Evolutionary conservation across 2,113 vertebrate genomes (phyloP).

Genomic region (Gopherus flavomarginatus): DNA sequence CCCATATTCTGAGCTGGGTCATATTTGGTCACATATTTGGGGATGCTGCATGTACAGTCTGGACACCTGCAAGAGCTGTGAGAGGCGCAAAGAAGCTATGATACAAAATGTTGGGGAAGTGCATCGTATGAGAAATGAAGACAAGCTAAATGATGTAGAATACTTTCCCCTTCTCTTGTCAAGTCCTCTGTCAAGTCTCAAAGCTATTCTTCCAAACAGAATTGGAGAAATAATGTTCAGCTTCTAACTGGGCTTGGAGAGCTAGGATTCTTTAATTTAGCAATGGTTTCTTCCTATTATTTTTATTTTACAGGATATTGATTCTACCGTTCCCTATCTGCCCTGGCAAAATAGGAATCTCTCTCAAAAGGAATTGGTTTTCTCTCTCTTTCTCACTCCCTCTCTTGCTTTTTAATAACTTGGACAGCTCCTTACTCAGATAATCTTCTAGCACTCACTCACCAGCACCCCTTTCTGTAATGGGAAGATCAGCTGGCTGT

Average conservation of each 20-base stretch:
- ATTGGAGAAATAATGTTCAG: background rate
- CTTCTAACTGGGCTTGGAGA: background rate
- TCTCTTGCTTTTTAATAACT: conserved; percentile 57
- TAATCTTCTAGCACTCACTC: conserved; percentile 72
- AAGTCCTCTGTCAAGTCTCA: background rate
- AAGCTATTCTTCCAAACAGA: background rate
- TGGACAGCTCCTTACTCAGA: conserved; percentile 57
- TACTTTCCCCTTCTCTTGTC: background rate
- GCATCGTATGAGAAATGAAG: background rate
- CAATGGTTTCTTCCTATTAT: background rate
- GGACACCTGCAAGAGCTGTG: background rate
- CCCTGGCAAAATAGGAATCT: background rate
- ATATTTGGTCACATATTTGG: background rate
- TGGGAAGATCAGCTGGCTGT: conserved; percentile 74
- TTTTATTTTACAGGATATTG: background rate
- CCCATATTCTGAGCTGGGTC: background rate
- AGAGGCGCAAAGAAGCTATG: background rate
- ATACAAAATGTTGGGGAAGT: background rate
- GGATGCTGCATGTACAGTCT: background rate
- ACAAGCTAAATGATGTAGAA: conserved; percentile 21
- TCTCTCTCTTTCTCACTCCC: conserved; percentile 37
- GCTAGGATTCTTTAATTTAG: background rate
- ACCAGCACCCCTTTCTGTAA: conserved; percentile 70
- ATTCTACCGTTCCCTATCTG: background rate
- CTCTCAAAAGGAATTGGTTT: background rate